Conservation (phyloP, 1,140 invertebrate species). For the Belonocnema kinseyi region DNA sequence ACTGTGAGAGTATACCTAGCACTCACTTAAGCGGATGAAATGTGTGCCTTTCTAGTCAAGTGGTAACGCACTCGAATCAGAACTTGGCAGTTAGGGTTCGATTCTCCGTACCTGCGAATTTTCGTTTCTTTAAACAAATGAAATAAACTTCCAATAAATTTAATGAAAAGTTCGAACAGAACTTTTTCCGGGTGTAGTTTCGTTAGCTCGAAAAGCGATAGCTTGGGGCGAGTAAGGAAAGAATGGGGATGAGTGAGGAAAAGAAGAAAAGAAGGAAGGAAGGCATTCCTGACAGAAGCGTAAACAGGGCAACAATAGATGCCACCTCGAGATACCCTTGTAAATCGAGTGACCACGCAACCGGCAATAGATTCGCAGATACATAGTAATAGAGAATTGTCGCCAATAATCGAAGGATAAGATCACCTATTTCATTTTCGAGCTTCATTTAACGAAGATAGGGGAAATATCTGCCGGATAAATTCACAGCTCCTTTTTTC, state of each 20-base stretch:
- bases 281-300: constrained; percentile 3
- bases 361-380: constrained; percentile 60
- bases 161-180: neutral
- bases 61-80: no score
- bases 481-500: constrained; percentile 30
- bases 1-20: no score
- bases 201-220: neutral
- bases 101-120: no score
- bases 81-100: no score
- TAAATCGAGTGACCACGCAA: constrained; percentile 55
- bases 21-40: no score
- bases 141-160: neutral
- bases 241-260: no score
- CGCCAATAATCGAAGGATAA: constrained; percentile 62
- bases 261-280: no score
- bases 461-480: constrained; percentile 40
- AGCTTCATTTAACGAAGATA: constrained; percentile 53
- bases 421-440: constrained; percentile 55
- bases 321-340: constrained; percentile 51
- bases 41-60: neutral
- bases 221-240: no score
- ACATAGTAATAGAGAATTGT: constrained; percentile 64
- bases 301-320: constrained; percentile 47
- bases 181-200: neutral
- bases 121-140: no score